phyloP scores from a whole-genome alignment of 2,113 vertebrate genomes.

The Thunnus thynnus region DNA sequence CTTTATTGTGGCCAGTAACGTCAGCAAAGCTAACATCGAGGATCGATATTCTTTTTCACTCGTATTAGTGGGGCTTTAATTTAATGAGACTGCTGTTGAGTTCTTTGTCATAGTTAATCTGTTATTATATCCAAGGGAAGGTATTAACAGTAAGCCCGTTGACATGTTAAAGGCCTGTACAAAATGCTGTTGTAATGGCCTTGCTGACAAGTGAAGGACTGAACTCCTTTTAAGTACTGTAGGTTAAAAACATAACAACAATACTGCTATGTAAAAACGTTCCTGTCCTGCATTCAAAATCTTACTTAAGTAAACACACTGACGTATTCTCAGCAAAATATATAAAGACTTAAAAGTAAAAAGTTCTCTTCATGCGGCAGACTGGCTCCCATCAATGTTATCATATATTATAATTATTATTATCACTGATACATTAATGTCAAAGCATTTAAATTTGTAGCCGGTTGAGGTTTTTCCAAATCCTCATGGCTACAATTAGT shows the following conservation, averaged over 20 bases:
- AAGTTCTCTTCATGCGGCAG: too few relatives aligned
- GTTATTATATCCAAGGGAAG: not conserved
- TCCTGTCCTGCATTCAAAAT: not conserved
- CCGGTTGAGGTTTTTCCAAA: too few relatives aligned
- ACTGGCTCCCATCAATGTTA: too few relatives aligned
- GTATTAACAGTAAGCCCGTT: not conserved
- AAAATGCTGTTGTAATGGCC: rapidly evolving
- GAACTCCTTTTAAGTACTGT: too few relatives aligned
- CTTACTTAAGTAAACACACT: too few relatives aligned
- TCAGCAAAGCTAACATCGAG: constrained; percentile 12
- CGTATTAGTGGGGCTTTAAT: not conserved
- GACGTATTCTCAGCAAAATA: too few relatives aligned
- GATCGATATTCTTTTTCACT: not conserved
- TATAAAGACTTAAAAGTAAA: too few relatives aligned
- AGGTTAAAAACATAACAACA: too few relatives aligned
- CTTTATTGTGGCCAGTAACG: not conserved
- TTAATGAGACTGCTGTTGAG: not conserved
- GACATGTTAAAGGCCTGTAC: not conserved
- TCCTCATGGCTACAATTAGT: too few relatives aligned
- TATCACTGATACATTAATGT: not conserved
- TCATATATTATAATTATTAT: not conserved
- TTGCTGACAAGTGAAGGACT: not conserved
- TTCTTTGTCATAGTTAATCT: not conserved
- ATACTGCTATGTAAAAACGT: too few relatives aligned
- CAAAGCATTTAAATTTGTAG: not conserved